Percentiles rank a stretch among this genome's conserved stretches.
Evolutionary conservation across 2,113 vertebrate genomes (phyloP).

Genomic region (Myrmecophaga tridactyla): DNA sequence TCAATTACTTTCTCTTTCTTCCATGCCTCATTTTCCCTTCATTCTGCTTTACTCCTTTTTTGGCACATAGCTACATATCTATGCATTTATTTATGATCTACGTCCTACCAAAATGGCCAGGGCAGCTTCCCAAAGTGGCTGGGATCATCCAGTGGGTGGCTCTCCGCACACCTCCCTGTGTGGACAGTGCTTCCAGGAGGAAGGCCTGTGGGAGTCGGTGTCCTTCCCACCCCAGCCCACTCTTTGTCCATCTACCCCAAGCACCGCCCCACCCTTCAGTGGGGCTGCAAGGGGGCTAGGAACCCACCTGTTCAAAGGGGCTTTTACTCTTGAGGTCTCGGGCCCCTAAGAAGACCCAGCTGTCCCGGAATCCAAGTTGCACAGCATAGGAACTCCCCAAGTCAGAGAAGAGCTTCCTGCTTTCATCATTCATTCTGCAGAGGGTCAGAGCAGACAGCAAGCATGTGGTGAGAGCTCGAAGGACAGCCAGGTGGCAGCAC

Average conservation of each 20-base stretch:
- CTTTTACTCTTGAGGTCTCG: slow-evolving; percentile 80
- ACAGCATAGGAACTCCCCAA: slow-evolving; percentile 87
- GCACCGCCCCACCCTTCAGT: not conserved
- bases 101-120: not conserved
- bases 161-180: not conserved
- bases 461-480: accelerated
- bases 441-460: not conserved
- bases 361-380: slow-evolving; percentile 86
- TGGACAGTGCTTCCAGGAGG: not conserved
- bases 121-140: not conserved
- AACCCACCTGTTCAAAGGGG: slow-evolving; percentile 89
- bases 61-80: not conserved
- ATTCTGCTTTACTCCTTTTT: not conserved
- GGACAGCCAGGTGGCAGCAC: not conserved
- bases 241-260: not conserved
- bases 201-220: too few species aligned
- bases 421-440: slow-evolving; percentile 87
- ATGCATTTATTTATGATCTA: not conserved
- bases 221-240: not conserved
- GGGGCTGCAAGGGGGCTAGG: not conserved
- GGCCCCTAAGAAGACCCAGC: slow-evolving; percentile 91
- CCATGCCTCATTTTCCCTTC: too few species aligned
- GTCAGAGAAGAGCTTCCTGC: slow-evolving; percentile 76
- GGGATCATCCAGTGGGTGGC: not conserved
- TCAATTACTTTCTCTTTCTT: not conserved